Percentiles rank a stretch among this genome's conserved stretches.
phyloP scores from a whole-genome alignment of 37 sponge, comb jelly and placozoan species.

The Aplysina aerophoba region DNA sequence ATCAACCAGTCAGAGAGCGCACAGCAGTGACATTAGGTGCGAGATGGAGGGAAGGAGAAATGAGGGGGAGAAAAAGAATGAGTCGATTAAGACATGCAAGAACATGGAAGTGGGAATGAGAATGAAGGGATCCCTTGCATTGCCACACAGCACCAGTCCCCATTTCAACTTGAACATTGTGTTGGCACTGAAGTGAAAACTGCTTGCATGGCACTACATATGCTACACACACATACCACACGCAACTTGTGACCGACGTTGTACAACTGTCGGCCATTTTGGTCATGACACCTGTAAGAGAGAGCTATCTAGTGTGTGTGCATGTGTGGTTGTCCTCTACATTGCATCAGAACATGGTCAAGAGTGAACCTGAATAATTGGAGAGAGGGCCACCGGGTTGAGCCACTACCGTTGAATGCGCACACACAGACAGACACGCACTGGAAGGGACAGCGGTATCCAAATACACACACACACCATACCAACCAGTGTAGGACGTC shows the following conservation, averaged over 20 bases:
- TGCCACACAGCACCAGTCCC: no score
- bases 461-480: not conserved
- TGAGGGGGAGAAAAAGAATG: not conserved
- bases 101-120: conserved; percentile 8
- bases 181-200: not conserved
- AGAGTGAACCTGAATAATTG: conserved; percentile 30
- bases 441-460: not conserved
- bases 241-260: no score
- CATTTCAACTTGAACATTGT: not conserved
- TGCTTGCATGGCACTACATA: not conserved
- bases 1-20: no score
- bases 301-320: conserved; percentile 12
- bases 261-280: conserved; percentile 7
- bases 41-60: not conserved
- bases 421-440: not conserved
- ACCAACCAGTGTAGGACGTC: not conserved
- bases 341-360: conserved; percentile 9
- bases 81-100: not conserved
- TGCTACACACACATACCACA: not conserved
- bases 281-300: conserved; percentile 15
- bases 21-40: no score
- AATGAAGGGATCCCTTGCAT: not conserved
- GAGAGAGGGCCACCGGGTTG: conserved; percentile 25
- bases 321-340: not conserved
- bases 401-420: not conserved